Conservation (phyloP, 2,797 vertebrate species). For the Acanthurus lineatus region DNA sequence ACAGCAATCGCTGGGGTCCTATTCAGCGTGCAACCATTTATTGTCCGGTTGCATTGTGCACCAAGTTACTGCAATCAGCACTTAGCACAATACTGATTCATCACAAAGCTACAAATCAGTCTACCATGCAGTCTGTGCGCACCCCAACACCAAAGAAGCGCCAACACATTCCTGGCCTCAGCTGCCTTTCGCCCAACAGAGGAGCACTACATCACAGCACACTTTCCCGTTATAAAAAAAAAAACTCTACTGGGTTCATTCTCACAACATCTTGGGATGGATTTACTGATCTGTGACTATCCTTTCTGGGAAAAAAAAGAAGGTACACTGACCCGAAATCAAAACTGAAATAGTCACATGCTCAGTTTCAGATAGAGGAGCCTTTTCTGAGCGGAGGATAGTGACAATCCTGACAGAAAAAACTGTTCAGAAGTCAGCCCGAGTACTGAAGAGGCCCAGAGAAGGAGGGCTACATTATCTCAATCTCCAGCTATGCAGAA, state of each 20-base stretch:
- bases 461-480: conserved; percentile 84
- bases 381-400: conserved; percentile 55
- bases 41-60: conserved; percentile 74
- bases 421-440: conserved; percentile 77
- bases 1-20: conserved; percentile 49
- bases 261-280: conserved; percentile 15
- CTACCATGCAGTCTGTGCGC: conserved; percentile 73
- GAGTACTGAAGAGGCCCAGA: conserved; percentile 78
- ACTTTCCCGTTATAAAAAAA: conserved; percentile 1
- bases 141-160: conserved; percentile 60
- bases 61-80: conserved; percentile 78
- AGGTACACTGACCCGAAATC: not conserved
- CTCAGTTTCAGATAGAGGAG: conserved; percentile 38
- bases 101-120: conserved; percentile 82
- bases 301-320: not conserved
- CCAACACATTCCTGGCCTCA: conserved; percentile 67
- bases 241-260: conserved; percentile 28
- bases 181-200: conserved; percentile 55
- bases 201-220: conserved; percentile 34
- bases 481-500: conserved; percentile 80
- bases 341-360: conserved; percentile 37
- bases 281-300: conserved; percentile 12
- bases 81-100: conserved; percentile 82
- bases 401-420: conserved; percentile 65
- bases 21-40: conserved; percentile 70